Evolutionary conservation across 2,797 vertebrate genomes (phyloP).

Genomic region (Parauchenoglanis punctatus): DNA sequence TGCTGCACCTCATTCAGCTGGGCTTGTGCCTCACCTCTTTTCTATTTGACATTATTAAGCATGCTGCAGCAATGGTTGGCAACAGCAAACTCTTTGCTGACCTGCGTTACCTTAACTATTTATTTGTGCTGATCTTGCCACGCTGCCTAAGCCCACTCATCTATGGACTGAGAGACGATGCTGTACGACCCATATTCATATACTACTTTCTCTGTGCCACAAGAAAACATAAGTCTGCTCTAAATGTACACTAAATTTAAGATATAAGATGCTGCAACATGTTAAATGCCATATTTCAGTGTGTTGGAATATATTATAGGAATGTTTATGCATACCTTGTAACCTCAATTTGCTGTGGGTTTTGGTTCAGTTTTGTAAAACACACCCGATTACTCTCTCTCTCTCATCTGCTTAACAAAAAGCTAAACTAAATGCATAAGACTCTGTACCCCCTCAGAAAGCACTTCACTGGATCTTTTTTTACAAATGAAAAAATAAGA

Average conservation of each 20-base stretch:
- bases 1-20: constrained; percentile 54
- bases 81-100: background rate
- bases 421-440: too few species aligned
- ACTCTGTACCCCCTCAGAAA: too few species aligned
- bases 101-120: constrained; percentile 5
- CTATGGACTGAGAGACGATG: background rate
- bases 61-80: background rate
- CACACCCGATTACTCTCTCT: too few species aligned
- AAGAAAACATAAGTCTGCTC: background rate
- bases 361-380: too few species aligned
- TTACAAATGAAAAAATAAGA: too few species aligned
- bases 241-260: background rate
- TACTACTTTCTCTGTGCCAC: background rate
- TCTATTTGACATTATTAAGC: background rate
- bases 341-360: too few species aligned
- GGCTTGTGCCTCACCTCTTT: constrained; percentile 52
- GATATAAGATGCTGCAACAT: background rate
- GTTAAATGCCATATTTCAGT: background rate
- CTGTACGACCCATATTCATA: background rate
- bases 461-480: too few species aligned
- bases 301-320: background rate
- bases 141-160: constrained; percentile 18
- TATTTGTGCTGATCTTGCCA: background rate
- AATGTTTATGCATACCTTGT: background rate
- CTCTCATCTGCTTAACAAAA: too few species aligned